These are phyloP conservation scores for Rhimphoctona megacephalus DNA, from an alignment of 2,888 invertebrate genomes.

Conservation along the genomic window DNA sequence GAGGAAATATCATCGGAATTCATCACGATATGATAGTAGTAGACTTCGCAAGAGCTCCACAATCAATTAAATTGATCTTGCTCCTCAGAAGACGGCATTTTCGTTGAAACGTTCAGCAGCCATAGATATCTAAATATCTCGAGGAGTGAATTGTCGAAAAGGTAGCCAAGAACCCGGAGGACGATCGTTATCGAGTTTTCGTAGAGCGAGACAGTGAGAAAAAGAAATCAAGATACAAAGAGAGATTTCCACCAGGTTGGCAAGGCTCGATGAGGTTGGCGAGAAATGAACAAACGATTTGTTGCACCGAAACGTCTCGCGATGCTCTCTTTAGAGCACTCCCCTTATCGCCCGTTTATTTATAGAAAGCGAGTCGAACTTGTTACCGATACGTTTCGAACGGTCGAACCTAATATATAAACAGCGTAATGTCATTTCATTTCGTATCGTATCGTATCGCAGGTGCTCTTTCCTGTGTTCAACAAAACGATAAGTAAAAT, in stretches of 20 bases:
- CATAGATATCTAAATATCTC: neutral
- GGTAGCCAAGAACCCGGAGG: constrained; percentile 12
- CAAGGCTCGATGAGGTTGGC: constrained; percentile 30
- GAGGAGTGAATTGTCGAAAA: constrained; percentile 11
- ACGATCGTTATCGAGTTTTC: constrained; percentile 41
- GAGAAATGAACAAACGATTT: constrained; percentile 29
- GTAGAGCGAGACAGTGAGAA: constrained; percentile 1
- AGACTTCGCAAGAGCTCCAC: neutral
- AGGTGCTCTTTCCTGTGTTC: neutral
- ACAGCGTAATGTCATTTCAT: constrained; percentile 2
- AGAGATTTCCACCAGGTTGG: constrained; percentile 19
- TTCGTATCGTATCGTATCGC: constrained; percentile 23
- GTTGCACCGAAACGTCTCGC: constrained; percentile 17
- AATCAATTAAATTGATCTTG: constrained; percentile 11
- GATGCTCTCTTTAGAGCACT: constrained; percentile 22
- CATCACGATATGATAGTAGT: neutral
- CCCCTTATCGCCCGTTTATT: constrained; percentile 69
- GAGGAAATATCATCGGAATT: constrained; percentile 13
- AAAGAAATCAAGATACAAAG: neutral
- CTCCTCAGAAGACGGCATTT: neutral
- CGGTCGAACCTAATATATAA: constrained; percentile 10
- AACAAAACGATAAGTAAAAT: constrained; percentile 18
- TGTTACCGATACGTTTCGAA: constrained; percentile 43
- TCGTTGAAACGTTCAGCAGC: constrained; percentile 2
- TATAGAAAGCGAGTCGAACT: constrained; percentile 62